Evolutionary conservation across 2,888 invertebrate genomes (phyloP).

Genomic region (Torymus tubicola): DNA sequence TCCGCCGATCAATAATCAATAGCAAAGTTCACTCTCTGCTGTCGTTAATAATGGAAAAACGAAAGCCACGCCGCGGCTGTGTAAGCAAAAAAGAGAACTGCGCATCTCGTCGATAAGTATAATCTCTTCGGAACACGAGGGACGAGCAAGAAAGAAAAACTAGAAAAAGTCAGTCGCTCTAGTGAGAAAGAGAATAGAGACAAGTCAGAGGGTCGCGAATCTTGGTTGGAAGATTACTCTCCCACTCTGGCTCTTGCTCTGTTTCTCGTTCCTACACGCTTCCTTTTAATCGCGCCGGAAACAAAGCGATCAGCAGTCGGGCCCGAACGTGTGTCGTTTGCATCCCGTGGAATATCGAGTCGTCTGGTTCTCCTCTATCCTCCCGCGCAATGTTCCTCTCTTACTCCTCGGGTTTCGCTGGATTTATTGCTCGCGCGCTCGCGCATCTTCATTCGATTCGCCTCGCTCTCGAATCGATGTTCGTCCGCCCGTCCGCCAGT

Average conservation of each 20-base stretch:
- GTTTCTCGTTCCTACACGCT: background rate
- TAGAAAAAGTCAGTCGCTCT: too few species aligned
- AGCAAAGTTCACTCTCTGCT: too few species aligned
- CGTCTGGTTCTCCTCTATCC: slow-evolving; percentile 3
- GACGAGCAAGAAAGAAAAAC: too few species aligned
- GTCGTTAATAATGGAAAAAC: too few species aligned
- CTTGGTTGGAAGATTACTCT: too few species aligned
- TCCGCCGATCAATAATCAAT: too few species aligned
- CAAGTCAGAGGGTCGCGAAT: too few species aligned
- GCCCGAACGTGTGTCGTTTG: slow-evolving; percentile 45
- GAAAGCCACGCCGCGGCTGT: too few species aligned
- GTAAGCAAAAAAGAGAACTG: too few species aligned
- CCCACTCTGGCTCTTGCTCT: background rate
- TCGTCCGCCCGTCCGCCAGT: background rate
- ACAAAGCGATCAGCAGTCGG: slow-evolving; percentile 43
- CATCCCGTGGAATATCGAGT: slow-evolving; percentile 50
- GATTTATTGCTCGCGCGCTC: slow-evolving; percentile 50
- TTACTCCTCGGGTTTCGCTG: slow-evolving; percentile 4
- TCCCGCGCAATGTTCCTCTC: slow-evolving; percentile 22
- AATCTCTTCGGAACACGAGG: too few species aligned
- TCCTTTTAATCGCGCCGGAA: slow-evolving; percentile 48
- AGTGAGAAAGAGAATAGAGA: too few species aligned
- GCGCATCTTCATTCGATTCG: slow-evolving; percentile 55
- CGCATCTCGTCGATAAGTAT: too few species aligned
- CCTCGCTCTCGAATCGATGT: slow-evolving; percentile 45